Conservation (phyloP, 2,113 vertebrate genomes). For the Smithornis capensis region DNA sequence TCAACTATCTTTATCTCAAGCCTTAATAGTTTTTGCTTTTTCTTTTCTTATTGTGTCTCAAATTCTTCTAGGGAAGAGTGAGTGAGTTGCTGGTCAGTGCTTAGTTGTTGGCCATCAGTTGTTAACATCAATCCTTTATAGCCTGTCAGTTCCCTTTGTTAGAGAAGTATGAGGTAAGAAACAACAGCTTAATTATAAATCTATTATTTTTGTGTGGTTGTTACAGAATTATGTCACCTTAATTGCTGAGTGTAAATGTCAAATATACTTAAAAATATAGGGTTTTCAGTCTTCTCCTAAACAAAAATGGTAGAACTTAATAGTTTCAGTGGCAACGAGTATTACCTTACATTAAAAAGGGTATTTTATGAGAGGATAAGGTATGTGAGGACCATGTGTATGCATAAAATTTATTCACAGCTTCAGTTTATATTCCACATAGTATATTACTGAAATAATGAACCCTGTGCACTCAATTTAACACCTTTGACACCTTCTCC, state of each 20-base stretch:
- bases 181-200: background rate
- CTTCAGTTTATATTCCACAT: background rate
- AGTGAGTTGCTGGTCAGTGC: background rate
- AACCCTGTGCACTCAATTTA: background rate
- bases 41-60: background rate
- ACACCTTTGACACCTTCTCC: background rate
- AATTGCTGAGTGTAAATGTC: background rate
- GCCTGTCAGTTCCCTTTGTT: background rate
- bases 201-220: background rate
- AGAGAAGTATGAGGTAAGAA: background rate
- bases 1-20: background rate
- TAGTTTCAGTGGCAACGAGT: background rate
- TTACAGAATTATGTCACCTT: background rate
- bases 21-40: background rate
- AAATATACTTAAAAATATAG: background rate
- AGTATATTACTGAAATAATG: background rate
- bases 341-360: background rate
- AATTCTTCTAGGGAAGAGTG: rapidly evolving
- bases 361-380: background rate
- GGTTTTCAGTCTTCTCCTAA: background rate
- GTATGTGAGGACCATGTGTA: background rate
- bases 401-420: background rate
- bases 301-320: background rate
- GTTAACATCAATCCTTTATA: background rate
- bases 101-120: background rate